phyloP scores from a whole-genome alignment of 1,140 invertebrate species.

The Coptotermes formosanus region DNA sequence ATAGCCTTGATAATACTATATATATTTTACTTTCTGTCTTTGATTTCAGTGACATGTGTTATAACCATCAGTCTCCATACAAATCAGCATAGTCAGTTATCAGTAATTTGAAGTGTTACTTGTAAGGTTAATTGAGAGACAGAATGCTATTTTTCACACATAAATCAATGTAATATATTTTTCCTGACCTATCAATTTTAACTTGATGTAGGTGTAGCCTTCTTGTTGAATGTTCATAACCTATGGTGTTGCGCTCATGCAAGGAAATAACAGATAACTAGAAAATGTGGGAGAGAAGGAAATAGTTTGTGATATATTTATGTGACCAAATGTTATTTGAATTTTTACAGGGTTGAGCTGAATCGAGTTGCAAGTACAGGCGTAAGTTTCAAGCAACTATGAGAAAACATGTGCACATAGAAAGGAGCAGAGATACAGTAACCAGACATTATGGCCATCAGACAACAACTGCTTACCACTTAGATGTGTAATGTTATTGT shows the following conservation, averaged over 20 bases:
- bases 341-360: background rate
- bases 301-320: background rate
- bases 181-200: background rate
- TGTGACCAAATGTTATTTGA: background rate
- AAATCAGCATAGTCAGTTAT: too few species aligned
- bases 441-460: background rate
- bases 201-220: background rate
- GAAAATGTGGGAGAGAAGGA: background rate
- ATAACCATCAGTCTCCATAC: too few species aligned
- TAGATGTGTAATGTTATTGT: background rate
- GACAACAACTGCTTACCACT: background rate
- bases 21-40: too few species aligned
- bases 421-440: background rate
- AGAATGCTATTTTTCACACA: background rate
- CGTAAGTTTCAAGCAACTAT: background rate
- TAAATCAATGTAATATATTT: background rate
- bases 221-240: background rate
- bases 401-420: background rate
- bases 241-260: background rate
- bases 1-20: too few species aligned
- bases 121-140: background rate
- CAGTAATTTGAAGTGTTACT: too few species aligned
- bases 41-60: too few species aligned
- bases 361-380: background rate
- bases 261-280: background rate